Evolutionary conservation across 53 echinoderm and acorn worm species (phyloP).

Genomic region (Patiria pectinifera): DNA sequence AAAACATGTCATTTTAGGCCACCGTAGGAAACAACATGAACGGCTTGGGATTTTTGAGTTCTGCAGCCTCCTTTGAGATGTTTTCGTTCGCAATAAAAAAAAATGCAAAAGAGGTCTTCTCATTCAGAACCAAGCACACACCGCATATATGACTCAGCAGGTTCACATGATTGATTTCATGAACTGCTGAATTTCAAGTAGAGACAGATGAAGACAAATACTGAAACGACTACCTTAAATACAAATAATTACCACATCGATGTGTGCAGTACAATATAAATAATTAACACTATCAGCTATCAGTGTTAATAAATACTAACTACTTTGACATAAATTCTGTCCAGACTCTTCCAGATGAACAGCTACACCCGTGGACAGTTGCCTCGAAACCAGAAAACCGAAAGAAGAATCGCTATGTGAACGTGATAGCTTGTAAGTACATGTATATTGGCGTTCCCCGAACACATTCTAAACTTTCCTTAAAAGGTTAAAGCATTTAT

Average conservation of each 20-base stretch:
- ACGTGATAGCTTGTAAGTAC: conserved; percentile 37
- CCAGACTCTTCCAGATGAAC: conserved; percentile 20
- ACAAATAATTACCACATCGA: too few species aligned
- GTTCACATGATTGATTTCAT: background rate
- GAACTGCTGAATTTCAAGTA: background rate
- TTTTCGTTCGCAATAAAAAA: too few species aligned
- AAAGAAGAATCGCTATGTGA: conserved; percentile 12
- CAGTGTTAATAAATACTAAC: background rate
- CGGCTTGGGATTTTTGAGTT: too few species aligned
- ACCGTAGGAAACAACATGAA: too few species aligned
- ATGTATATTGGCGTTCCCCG: background rate
- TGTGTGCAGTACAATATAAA: background rate
- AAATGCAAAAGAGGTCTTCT: background rate
- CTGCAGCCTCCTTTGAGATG: too few species aligned
- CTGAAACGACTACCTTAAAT: too few species aligned
- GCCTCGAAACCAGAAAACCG: conserved; percentile 17
- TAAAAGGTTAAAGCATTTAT: too few species aligned
- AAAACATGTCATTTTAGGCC: too few species aligned
- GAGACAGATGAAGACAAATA: background rate
- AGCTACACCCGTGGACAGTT: conserved; percentile 31
- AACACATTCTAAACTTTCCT: too few species aligned
- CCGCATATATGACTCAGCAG: background rate
- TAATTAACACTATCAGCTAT: background rate
- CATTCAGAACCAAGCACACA: background rate
- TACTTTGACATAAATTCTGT: background rate